Conservation (phyloP, 2,797 vertebrate genomes). For the Pangasius larnaudii region DNA sequence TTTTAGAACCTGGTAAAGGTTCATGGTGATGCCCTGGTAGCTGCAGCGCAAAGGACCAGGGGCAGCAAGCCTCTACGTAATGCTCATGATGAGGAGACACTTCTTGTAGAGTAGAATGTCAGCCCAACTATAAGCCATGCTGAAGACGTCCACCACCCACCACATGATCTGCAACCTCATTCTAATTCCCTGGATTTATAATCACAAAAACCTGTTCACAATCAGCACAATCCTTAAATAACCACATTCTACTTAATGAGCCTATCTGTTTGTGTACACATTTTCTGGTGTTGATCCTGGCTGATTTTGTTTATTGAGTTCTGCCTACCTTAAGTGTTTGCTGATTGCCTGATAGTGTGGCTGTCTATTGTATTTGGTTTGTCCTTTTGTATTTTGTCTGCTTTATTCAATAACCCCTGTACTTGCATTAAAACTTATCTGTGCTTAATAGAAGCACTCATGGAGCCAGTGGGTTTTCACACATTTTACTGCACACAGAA, state of each 20-base stretch:
- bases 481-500: not conserved
- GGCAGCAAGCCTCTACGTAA: not conserved
- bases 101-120: not conserved
- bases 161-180: not conserved
- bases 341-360: not conserved
- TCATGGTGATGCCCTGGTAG: not conserved
- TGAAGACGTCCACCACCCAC: not conserved
- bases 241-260: too few relatives aligned
- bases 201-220: not conserved
- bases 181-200: not conserved
- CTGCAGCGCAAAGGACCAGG: not conserved
- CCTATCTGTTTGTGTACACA: not conserved
- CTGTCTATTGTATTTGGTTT: not conserved
- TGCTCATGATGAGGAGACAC: not conserved
- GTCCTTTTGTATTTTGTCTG: not conserved
- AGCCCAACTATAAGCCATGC: not conserved
- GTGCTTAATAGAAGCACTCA: not conserved
- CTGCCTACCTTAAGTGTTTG: not conserved
- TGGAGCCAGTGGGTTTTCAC: not conserved
- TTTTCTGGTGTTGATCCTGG: not conserved
- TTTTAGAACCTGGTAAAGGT: not conserved
- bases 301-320: not conserved
- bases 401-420: not conserved
- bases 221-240: not conserved
- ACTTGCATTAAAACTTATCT: not conserved